Percentiles rank a stretch among this genome's conserved stretches.
phyloP scores from a whole-genome alignment of 2,888 invertebrate genomes.

The Sinelater perroti region DNA sequence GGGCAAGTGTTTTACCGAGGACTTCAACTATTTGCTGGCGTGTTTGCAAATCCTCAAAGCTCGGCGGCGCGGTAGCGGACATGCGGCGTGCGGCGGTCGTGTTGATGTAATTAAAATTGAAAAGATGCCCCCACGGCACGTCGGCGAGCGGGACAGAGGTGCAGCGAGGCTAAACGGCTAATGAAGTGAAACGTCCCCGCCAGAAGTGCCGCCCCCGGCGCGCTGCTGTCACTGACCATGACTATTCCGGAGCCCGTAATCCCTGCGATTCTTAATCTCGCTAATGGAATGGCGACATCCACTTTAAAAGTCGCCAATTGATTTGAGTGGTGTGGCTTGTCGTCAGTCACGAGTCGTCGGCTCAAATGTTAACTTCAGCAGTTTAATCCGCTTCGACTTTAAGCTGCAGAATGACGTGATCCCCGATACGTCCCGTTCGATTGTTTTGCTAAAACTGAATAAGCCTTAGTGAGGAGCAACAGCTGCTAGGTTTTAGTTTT shows the following conservation, averaged over 20 bases:
- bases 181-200: slow-evolving; percentile 4
- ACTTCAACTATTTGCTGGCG: slow-evolving; percentile 13
- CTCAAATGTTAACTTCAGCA: slow-evolving; percentile 7
- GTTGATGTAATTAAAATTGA: slow-evolving; percentile 8
- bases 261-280: slow-evolving; percentile 44
- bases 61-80: background rate
- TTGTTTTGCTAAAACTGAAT: too few relatives aligned
- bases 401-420: too few relatives aligned
- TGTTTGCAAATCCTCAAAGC: slow-evolving; percentile 6
- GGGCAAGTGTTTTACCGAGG: slow-evolving; percentile 9
- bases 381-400: slow-evolving; percentile 7
- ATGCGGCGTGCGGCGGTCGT: background rate
- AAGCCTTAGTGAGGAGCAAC: too few relatives aligned
- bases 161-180: slow-evolving; percentile 1
- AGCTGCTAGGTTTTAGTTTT: too few relatives aligned
- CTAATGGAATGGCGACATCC: slow-evolving; percentile 52
- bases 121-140: slow-evolving; percentile 5
- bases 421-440: too few relatives aligned
- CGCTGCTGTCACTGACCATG: slow-evolving; percentile 19
- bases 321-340: slow-evolving; percentile 52
- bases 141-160: background rate
- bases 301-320: slow-evolving; percentile 53
- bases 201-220: background rate
- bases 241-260: slow-evolving; percentile 19
- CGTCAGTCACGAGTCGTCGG: slow-evolving; percentile 40